Base-by-base conservation (phyloP, 2,113 vertebrate genomes). In the Chionodraco myersi region DNA sequence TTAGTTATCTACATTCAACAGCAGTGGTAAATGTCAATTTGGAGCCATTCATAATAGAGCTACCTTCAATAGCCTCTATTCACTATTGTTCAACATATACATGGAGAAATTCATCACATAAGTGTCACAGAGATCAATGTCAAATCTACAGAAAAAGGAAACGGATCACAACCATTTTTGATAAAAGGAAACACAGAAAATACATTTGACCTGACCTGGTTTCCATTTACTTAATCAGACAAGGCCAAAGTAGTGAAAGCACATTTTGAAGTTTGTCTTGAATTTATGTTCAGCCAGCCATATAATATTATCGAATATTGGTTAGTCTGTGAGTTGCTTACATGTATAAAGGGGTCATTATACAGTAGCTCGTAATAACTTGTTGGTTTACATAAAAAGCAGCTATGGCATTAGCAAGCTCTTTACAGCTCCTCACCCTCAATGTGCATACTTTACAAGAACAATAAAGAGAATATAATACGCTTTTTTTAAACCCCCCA, bases 1-100 rank as follows among this genome's bases (percentile, higher is more conserved):
- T 54, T 49, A 18, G 10, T 16, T 23, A 47, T 34, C 30, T 18
- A 0, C 23, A 61, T 44, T 21, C 61, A 45, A 60, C 36, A 48
- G 18, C 57, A 15, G 9, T 8, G 26, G 4, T 52, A 36, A 47
- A 54, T 73, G 69, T 59, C 77, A 67, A 14, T n/a, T 26, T 79
- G 53, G 18, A 8, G 10, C 4, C 36, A n/a, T 9, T 14, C 15
- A 53, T 4, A 57, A 63, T 47, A 34, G 8, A 45, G 3, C 34
- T 12, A 52, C 23, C 13, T 36, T 53, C 11, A 57, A 58, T 14
- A 36, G 11, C 36, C 36, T 11, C 12, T 41, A 45, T 49, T 48
- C 23, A 15, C 15, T 8, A n/a, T 11, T 48, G 51, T 56, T 77
- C 23, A 56, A 30, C 30, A 30, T 3, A 30, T 30, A 30, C 4